A percentile compares a stretch with the other conserved stretches of the same genome.
These are phyloP conservation scores for Allolobophora icterica DNA, from an alignment of 2,888 invertebrate genomes.

Conservation along the genomic window DNA sequence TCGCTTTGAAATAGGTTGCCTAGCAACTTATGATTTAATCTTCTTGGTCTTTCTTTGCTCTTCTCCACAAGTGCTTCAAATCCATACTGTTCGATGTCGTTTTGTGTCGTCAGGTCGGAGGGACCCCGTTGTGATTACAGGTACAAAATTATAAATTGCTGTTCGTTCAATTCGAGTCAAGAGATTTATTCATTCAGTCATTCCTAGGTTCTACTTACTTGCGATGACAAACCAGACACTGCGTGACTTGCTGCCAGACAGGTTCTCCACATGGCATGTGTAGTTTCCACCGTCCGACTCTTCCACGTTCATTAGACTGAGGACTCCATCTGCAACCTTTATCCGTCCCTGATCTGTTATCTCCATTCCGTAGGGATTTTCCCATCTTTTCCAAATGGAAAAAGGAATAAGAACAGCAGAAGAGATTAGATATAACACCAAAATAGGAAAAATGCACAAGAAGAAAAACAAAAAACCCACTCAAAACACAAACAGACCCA, in stretches of 20 bases:
- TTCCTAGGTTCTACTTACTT: slow-evolving; percentile 61
- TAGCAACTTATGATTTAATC: not conserved
- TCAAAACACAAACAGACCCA: not conserved
- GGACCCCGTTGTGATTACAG: not conserved
- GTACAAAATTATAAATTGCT: not conserved
- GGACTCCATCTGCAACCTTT: slow-evolving; percentile 37
- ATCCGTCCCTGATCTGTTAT: slow-evolving; percentile 33
- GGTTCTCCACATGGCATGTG: slow-evolving; percentile 71
- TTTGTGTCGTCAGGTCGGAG: not conserved
- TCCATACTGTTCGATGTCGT: not conserved
- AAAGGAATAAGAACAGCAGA: not conserved
- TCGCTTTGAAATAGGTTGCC: not conserved
- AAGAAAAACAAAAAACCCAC: not conserved
- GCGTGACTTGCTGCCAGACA: slow-evolving; percentile 72
- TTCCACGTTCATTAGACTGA: slow-evolving; percentile 45
- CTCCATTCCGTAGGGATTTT: slow-evolving; percentile 33
- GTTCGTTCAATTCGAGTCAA: not conserved
- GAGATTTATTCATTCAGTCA: not conserved
- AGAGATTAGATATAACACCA: not conserved
- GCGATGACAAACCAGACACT: slow-evolving; percentile 72
- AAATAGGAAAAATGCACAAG: not conserved
- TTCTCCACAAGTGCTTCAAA: not conserved
- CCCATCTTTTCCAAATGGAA: slow-evolving; percentile 28
- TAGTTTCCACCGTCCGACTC: slow-evolving; percentile 48
- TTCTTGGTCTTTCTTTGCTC: not conserved